Base-by-base conservation (phyloP, 2,113 vertebrate species). In the Pterocles burchelli region DNA sequence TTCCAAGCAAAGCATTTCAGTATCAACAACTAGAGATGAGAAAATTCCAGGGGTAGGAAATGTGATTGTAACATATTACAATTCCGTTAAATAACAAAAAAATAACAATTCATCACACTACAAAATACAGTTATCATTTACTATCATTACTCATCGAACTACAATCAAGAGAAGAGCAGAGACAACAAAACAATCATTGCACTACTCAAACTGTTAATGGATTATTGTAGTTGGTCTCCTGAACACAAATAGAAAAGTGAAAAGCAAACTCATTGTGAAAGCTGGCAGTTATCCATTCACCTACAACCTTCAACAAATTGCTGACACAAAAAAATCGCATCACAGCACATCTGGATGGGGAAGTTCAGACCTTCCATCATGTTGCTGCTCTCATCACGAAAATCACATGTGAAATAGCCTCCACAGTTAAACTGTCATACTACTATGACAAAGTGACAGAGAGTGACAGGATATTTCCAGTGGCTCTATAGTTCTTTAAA, bases 251-350 rank as follows among this genome's bases (percentile, higher is more conserved):
- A 77, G 29, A 6, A 51, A 83, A 55, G 54, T 33, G 55, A 59
- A 95, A 96, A 93, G 87, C 33, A 61, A 86, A 86, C 24, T 34
- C 70, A 65, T 77, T 49, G 65, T 74, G n/a, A 88, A 95, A 63
- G 89, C 49, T 89, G 36, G 63, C 87, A 89, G 22, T 88, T n/a
- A 83, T 43, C 41, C 79, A 86, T 74, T 81, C 51, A 95, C 57
- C 15, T 90, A 55, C 3, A 90, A 90, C 89, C 93, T 92, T 55
- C 65, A 96, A 84, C 68, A 93, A 95, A 88, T 22, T 95, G 92
- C 90, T 90, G 82, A 94, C 87, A 77, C 59, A 70, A n/a, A 20
- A 20, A 31, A 46, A 84, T 72, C 58, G 72, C 88, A 95, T 84
- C 46, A 26, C 11, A 31, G 72, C 7, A 1, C 67, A 93, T 54